A percentile compares a stretch with the other conserved stretches of the same genome.
phyloP scores from a whole-genome alignment of 2,888 invertebrate species.

The Amphipyra berbera region DNA sequence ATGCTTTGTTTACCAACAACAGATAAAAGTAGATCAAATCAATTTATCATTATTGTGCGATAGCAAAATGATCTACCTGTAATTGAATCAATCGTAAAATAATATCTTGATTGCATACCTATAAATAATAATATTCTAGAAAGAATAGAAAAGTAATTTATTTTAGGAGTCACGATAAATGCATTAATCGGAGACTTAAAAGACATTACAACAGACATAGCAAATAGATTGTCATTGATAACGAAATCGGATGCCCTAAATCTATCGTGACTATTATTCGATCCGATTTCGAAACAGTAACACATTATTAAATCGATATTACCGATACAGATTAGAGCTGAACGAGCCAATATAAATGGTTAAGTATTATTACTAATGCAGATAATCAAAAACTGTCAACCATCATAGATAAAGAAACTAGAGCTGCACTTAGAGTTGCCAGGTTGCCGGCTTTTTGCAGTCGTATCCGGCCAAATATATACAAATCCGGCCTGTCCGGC shows the following conservation, averaged over 20 bases:
- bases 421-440: too few relatives aligned
- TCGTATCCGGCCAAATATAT: too few relatives aligned
- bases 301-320: background rate
- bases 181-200: slow-evolving; percentile 20
- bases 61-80: slow-evolving; percentile 22
- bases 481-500: too few relatives aligned
- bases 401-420: background rate
- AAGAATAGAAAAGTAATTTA: slow-evolving; percentile 12
- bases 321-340: too few relatives aligned
- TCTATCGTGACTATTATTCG: slow-evolving; percentile 28
- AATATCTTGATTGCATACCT: slow-evolving; percentile 14
- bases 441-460: too few relatives aligned
- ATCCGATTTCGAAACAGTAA: slow-evolving; percentile 32
- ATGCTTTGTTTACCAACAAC: slow-evolving; percentile 45
- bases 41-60: slow-evolving; percentile 21
- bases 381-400: background rate
- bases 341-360: too few relatives aligned
- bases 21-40: slow-evolving; percentile 31
- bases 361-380: background rate
- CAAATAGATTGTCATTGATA: slow-evolving; percentile 31
- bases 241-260: slow-evolving; percentile 33
- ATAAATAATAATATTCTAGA: slow-evolving; percentile 6
- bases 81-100: slow-evolving; percentile 13
- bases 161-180: slow-evolving; percentile 8
- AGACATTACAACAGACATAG: slow-evolving; percentile 14